These are phyloP conservation scores for Neoascia interrupta DNA, from an alignment of 2,888 invertebrate species.

Conservation along the genomic window DNA sequence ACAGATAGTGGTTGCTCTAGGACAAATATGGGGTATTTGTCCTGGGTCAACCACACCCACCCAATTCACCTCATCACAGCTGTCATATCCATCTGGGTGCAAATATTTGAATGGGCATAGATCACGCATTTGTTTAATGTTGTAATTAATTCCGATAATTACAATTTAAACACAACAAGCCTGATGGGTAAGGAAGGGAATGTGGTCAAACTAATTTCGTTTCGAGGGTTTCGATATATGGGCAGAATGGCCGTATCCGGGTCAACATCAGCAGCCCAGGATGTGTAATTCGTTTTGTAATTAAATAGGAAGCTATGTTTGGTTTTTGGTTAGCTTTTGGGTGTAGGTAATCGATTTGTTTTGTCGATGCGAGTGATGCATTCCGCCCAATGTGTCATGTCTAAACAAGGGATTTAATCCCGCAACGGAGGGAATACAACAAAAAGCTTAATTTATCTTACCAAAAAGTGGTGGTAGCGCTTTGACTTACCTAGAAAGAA, in stretches of 20 bases:
- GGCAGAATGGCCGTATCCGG: too few relatives aligned
- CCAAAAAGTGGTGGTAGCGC: too few relatives aligned
- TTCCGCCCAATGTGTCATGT: too few relatives aligned
- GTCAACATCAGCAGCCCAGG: too few relatives aligned
- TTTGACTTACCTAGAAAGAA: too few relatives aligned
- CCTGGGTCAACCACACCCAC: background rate
- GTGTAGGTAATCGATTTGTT: too few relatives aligned
- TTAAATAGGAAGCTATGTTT: conserved; percentile 8
- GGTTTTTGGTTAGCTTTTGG: too few relatives aligned
- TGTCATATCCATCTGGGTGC: conserved; percentile 14
- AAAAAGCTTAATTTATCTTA: too few relatives aligned
- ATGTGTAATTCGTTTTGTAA: conserved; percentile 15
- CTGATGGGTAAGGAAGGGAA: background rate
- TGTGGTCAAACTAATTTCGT: conserved; percentile 5
- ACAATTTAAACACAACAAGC: conserved; percentile 23
- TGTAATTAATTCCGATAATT: conserved; percentile 47
- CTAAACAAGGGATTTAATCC: too few relatives aligned
- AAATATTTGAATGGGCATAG: conserved; percentile 29
- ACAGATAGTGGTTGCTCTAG: too few relatives aligned
- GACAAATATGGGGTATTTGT: background rate
- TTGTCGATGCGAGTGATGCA: too few relatives aligned
- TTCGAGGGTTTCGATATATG: background rate
- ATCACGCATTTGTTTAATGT: conserved; percentile 24
- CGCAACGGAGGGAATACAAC: too few relatives aligned
- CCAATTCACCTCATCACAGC: background rate